These are phyloP conservation scores for Hiodon alosoides DNA, from an alignment of 2,113 vertebrate species.

Conservation along the genomic window DNA sequence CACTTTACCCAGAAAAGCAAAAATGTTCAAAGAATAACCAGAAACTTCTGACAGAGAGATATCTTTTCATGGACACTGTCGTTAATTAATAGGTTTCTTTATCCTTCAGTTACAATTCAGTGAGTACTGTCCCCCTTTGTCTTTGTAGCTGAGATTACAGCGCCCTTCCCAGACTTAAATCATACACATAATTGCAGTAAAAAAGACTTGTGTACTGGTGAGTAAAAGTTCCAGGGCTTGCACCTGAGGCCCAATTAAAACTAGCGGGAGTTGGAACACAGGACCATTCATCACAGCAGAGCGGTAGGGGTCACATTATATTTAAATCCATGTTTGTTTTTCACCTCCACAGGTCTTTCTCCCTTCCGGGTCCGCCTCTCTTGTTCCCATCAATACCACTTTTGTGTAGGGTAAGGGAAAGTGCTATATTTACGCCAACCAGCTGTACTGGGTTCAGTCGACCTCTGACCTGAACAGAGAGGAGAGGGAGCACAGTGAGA, in stretches of 20 bases:
- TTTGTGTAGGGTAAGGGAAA: neutral
- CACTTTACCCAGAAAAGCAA: neutral
- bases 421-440: neutral
- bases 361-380: too few relatives aligned
- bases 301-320: too few relatives aligned
- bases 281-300: too few relatives aligned
- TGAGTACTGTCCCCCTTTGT: slow-evolving; percentile 15
- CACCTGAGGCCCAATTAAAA: slow-evolving; percentile 1
- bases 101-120: slow-evolving; percentile 35
- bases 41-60: slow-evolving; percentile 23
- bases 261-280: neutral
- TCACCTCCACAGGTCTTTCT: neutral
- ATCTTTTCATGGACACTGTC: slow-evolving; percentile 24
- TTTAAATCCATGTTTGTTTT: too few relatives aligned
- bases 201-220: neutral
- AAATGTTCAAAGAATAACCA: slow-evolving; percentile 21
- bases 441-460: neutral
- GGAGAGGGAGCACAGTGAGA: neutral
- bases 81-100: slow-evolving; percentile 32
- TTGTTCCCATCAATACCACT: neutral
- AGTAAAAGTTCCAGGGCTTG: neutral
- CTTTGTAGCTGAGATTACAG: slow-evolving; percentile 15
- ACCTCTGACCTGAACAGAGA: slow-evolving; percentile 26
- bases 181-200: neutral
- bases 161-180: neutral